Evolutionary conservation across 2,888 invertebrate species (phyloP), one percentile per base, ranked within the genome.

Genomic region (Zaprionus lineosus): DNA sequence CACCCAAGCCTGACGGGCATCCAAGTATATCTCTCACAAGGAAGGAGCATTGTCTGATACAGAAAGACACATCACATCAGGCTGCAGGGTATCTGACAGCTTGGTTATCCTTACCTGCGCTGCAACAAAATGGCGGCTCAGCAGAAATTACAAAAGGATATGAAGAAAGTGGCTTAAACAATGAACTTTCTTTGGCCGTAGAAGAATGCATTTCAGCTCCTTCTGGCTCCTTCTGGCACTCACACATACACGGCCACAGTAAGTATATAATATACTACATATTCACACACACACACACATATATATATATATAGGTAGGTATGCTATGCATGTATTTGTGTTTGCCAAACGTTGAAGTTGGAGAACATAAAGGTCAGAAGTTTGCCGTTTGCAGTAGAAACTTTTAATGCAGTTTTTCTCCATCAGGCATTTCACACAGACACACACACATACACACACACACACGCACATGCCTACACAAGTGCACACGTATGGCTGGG

Each of bases 281-380:
- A 9, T 52, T 34, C 18, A 50, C 34, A 11, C 33, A 15, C 14
- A 9, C 26, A 26, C n/a, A 26, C 12, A 47, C 28, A 46, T 34
- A 11, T 18, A 46, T 39, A 39, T 41, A 33, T 18, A 48, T 34
- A 7, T 2, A 18, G 7, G 31, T 24, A 50, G 11, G 24, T 62
- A 14, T 34, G 14, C 28, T 28, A 2, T 33, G 19, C 24, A 14
- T 56, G 39, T 50, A 48, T 58, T 43, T 51, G 41, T 58, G 43
- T 37, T 57, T 21, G n/a, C n/a, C n/a, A n/a, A 58, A 36, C 44
- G 46, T 37, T 29, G 28, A 40, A 63, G 64, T 67, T 72, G 56
- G 53, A 60, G 63, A 69, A 55, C 68, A 82, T 68, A 84, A 83
- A 83, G 86, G 86, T 86, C 78, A 86, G 81, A 84, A 83, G 82